Conservation (phyloP, 2,797 vertebrate genomes). For the Pterois miles region DNA sequence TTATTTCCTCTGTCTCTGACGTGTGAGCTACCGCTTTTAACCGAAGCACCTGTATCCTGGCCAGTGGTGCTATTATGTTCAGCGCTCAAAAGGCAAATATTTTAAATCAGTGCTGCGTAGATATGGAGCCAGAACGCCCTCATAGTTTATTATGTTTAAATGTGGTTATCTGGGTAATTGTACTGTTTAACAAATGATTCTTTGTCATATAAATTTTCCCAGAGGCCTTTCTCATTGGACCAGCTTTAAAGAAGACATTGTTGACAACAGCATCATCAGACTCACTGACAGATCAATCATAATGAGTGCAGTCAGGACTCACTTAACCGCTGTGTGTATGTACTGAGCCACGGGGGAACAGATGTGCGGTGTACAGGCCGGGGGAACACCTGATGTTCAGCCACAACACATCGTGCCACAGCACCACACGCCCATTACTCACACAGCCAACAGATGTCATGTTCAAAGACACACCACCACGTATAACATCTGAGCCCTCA, state of each 20-base stretch:
- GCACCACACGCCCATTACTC: slow-evolving; percentile 64
- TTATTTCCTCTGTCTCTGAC: slow-evolving; percentile 63
- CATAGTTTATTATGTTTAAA: slow-evolving; percentile 9
- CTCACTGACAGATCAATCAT: slow-evolving; percentile 53
- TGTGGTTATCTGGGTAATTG: background rate
- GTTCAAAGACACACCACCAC: slow-evolving; percentile 70
- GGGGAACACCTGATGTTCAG: slow-evolving; percentile 68
- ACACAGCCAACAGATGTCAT: slow-evolving; percentile 72
- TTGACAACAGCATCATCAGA: slow-evolving; percentile 32
- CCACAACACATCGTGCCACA: slow-evolving; percentile 44
- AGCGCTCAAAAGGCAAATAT: slow-evolving; percentile 35
- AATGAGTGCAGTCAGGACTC: slow-evolving; percentile 12
- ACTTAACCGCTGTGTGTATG: slow-evolving; percentile 11
- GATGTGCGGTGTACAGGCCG: slow-evolving; percentile 49
- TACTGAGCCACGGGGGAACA: slow-evolving; percentile 34
- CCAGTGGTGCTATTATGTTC: slow-evolving; percentile 29
- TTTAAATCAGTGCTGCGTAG: slow-evolving; percentile 20
- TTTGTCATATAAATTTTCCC: background rate
- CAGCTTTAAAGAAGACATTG: slow-evolving; percentile 30
- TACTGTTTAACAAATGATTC: background rate
- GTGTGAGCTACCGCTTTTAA: slow-evolving; percentile 40
- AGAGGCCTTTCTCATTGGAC: background rate
- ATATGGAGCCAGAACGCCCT: slow-evolving; percentile 8
- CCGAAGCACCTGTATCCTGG: slow-evolving; percentile 79
- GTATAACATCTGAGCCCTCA: slow-evolving; percentile 62